These are phyloP conservation scores for Aphelenchoides besseyi DNA, from an alignment of 1,140 invertebrate species.

Conservation along the genomic window DNA sequence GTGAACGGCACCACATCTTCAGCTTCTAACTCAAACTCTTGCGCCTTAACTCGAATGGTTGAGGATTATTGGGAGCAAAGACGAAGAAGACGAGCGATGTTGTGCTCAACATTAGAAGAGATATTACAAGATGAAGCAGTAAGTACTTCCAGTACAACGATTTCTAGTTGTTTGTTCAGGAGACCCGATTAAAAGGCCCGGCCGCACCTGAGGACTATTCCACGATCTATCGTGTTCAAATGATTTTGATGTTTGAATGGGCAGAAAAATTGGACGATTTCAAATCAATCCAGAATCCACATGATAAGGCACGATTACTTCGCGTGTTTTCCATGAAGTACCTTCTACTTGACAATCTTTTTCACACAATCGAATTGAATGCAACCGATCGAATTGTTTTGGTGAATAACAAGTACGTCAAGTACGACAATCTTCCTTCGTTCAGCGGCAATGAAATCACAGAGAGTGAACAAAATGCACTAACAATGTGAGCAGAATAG, in stretches of 20 bases:
- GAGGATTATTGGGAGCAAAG: slow-evolving; percentile 52
- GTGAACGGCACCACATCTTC: slow-evolving; percentile 18
- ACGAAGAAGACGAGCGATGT: slow-evolving; percentile 48
- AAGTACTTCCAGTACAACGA: background rate
- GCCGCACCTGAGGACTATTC: slow-evolving; percentile 46
- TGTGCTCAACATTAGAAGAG: slow-evolving; percentile 54
- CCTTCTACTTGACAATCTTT: slow-evolving; percentile 54
- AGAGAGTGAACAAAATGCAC: slow-evolving; percentile 13
- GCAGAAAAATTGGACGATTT: slow-evolving; percentile 45
- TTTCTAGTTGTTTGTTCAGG: slow-evolving; percentile 14
- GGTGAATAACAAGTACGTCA: slow-evolving; percentile 45
- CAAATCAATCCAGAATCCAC: slow-evolving; percentile 24
- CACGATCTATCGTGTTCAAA: slow-evolving; percentile 40
- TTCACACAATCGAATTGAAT: slow-evolving; percentile 52
- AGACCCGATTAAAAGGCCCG: slow-evolving; percentile 28
- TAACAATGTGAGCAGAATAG: slow-evolving; percentile 34
- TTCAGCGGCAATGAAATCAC: slow-evolving; percentile 17
- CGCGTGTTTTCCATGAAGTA: slow-evolving; percentile 49
- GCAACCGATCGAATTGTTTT: slow-evolving; percentile 42
- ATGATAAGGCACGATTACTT: slow-evolving; percentile 49
- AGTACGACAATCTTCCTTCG: slow-evolving; percentile 23
- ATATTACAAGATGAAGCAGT: slow-evolving; percentile 44
- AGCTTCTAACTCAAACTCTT: slow-evolving; percentile 25
- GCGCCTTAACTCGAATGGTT: slow-evolving; percentile 30
- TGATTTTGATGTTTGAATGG: slow-evolving; percentile 47